Percentiles rank a stretch among this genome's conserved stretches.
phyloP scores from a whole-genome alignment of 1,140 invertebrate species.

The Musca domestica region DNA sequence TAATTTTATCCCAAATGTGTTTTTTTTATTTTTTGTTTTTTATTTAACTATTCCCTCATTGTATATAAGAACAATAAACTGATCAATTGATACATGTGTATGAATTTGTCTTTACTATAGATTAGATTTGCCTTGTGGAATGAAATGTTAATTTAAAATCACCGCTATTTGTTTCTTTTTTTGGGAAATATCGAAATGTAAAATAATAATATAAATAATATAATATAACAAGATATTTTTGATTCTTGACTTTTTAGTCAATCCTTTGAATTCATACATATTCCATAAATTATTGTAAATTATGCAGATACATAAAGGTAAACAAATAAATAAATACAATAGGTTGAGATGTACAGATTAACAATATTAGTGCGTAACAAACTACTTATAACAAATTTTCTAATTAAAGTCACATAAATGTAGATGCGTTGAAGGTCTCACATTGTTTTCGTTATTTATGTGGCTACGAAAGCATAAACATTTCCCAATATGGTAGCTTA shows the following conservation, averaged over 20 bases:
- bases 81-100: too few relatives aligned
- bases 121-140: not conserved
- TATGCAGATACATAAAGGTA: not conserved
- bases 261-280: not conserved
- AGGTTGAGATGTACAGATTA: slow-evolving; percentile 14
- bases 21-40: too few relatives aligned
- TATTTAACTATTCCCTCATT: too few relatives aligned
- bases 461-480: not conserved
- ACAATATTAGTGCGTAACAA: slow-evolving; percentile 28
- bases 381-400: slow-evolving; percentile 30
- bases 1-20: too few relatives aligned
- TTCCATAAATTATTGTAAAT: not conserved
- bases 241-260: not conserved
- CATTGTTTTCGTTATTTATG: slow-evolving; percentile 16
- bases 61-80: too few relatives aligned
- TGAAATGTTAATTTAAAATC: slow-evolving; percentile 17
- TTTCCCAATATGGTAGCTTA: not conserved
- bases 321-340: slow-evolving; percentile 12
- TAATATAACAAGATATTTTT: not conserved
- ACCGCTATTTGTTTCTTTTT: not conserved
- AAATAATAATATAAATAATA: not conserved
- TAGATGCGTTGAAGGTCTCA: slow-evolving; percentile 10
- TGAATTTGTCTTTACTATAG: too few relatives aligned
- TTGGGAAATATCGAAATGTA: not conserved
- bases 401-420: slow-evolving; percentile 28